Conservation (phyloP, 1,140 invertebrate genomes). For the Plectus sambesii region DNA sequence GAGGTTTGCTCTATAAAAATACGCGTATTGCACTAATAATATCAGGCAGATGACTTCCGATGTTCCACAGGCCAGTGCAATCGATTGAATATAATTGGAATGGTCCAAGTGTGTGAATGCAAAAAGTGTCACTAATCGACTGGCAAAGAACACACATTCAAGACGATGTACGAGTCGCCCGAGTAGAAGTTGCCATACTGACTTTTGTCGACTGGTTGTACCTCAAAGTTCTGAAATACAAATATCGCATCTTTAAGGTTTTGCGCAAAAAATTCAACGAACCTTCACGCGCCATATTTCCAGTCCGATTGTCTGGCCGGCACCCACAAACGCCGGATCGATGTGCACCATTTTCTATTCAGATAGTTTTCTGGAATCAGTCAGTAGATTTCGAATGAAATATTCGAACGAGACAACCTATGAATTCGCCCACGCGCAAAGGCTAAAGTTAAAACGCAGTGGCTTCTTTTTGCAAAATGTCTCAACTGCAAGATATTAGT, state of each 20-base stretch:
- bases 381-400: too few species aligned
- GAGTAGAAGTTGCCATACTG: conserved; percentile 76
- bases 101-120: too few species aligned
- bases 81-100: too few species aligned
- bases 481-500: too few species aligned
- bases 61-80: too few species aligned
- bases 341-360: neutral
- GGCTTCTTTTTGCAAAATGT: too few species aligned
- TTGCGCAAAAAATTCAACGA: too few species aligned
- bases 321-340: conserved; percentile 6
- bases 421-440: too few species aligned
- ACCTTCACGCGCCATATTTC: conserved; percentile 12
- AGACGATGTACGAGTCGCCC: conserved; percentile 76
- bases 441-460: too few species aligned
- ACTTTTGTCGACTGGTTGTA: conserved; percentile 59
- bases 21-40: neutral
- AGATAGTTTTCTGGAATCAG: neutral
- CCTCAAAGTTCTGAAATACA: conserved; percentile 61
- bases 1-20: conserved; percentile 33
- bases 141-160: conserved; percentile 59
- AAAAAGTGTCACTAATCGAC: too few species aligned
- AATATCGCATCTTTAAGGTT: neutral
- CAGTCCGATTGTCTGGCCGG: conserved; percentile 3
- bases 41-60: too few species aligned
- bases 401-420: too few species aligned